Conservation (phyloP, 1,140 invertebrate species). For the Octopus sinensis region DNA sequence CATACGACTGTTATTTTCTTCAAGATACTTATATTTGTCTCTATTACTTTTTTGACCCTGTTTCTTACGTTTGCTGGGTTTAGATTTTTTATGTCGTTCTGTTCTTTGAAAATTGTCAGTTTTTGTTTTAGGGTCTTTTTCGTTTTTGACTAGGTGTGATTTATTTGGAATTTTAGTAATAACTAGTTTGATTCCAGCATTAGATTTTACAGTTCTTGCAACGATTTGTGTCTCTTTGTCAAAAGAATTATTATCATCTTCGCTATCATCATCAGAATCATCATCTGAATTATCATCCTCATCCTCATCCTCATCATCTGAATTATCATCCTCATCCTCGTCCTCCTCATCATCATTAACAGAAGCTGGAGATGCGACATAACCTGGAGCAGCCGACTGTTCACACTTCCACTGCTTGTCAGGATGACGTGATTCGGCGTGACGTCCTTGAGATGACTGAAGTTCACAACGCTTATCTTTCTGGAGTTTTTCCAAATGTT, state of each 20-base stretch:
- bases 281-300: constrained; percentile 17
- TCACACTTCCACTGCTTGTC: too few species aligned
- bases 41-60: constrained; percentile 27
- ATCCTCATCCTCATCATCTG: constrained; percentile 22
- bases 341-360: neutral
- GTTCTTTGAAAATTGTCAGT: constrained; percentile 19
- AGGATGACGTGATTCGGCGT: too few species aligned
- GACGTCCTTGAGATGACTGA: too few species aligned
- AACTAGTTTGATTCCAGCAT: constrained; percentile 55
- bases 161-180: constrained; percentile 46
- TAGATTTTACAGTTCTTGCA: constrained; percentile 49
- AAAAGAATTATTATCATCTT: constrained; percentile 22
- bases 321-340: neutral
- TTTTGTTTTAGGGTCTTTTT: constrained; percentile 5
- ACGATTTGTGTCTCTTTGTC: constrained; percentile 37
- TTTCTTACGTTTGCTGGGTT: constrained; percentile 36
- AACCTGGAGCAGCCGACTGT: too few species aligned
- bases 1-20: constrained; percentile 28
- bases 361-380: neutral
- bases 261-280: constrained; percentile 27
- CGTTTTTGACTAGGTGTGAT: constrained; percentile 10
- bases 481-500: neutral
- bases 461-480: too few species aligned
- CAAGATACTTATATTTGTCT: constrained; percentile 30
- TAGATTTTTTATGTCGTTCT: constrained; percentile 22